Evolutionary conservation across 2,797 vertebrate species (phyloP), one percentile per base, ranked within the genome.

Genomic region (Sebastes dallii): DNA sequence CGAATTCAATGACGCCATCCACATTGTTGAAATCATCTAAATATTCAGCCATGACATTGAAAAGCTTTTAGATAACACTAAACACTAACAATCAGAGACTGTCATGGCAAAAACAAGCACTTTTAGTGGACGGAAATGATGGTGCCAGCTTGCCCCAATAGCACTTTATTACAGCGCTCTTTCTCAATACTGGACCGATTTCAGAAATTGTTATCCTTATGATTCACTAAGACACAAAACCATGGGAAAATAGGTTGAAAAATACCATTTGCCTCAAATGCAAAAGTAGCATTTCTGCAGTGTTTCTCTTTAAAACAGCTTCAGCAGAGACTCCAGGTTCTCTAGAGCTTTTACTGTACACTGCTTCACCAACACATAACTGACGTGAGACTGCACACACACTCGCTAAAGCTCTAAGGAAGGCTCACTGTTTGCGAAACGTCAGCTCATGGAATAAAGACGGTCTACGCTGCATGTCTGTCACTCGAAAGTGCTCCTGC

Each of bases 401-500:
- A 39, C 56, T 69, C n/a, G 27, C 62, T 68, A 16, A 25, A 78
- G 61, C 66, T 56, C 46, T 20, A 6, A 65, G 46, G n/a, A 54
- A 50, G 30, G 8, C 14, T 20, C 18, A 18, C 11, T 46, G 14
- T 86, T 60, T 61, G 58, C 6, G 13, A 80, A 80, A 56, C 1
- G 34, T 71, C 46, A 52, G 55, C 39, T 78, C 27, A 13, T 13
- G 50, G 42, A 58, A 42, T 66, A 25, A 70, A 78, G 39, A 65
- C 29, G 7, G 73, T 30, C 39, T 29, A 46, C 25, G 7, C 60
- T 71, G 66, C 73, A 67, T 62, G 24, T 72, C 67, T 68, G 77
- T 68, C 77, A 76, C 50, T 72, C 68, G 2, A 6, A 72, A 75
- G 66, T 72, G 42, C 29, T 68, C 7, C 20, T 54, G 55, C 61